Base-by-base conservation (phyloP, 2,113 vertebrate species). In the Misgurnus mizolepis region DNA sequence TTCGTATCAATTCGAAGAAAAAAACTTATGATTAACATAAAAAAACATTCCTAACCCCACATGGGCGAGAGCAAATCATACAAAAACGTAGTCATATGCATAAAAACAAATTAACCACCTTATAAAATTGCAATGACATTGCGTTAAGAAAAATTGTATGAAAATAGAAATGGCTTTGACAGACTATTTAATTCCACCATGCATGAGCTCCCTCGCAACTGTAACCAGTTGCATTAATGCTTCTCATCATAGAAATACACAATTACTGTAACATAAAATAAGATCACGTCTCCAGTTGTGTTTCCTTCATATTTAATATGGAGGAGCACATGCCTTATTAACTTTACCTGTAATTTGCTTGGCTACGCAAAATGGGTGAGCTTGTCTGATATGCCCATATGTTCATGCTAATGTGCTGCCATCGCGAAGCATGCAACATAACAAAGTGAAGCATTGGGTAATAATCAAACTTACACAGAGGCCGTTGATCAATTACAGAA, bases 291-390 rank as follows among this genome's bases (percentile, higher is more conserved):
- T 34, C 27, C 81, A 83, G 78, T 62, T 82, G 67, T 55, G 58
- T 76, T 76, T 76, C 60, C 56, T 55, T n/a, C 64, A 18, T 65
- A 67, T 74, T 39, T 76, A 56, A 76, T 76, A 80, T n/a, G 67
- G 69, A 65, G 80, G 82, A 50, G 68, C 86, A 81, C 61, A 47
- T 81, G 82, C 67, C 83, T 87, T 81, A 90, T 88, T 87, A 85
- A 80, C 88, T 90, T 81, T 91, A 87, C 85, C 61, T 12, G 84
- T 87, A 88, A 89, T 88, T 89, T 82, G 87, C 86, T 84, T 87
- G 85, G 89, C 90, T 87, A 87, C 73, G 85, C 81, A 84, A 53
- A 67, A 43, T 39, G 71, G 9, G 86, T 88, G 82, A 84, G 82
- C 80, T 74, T 80, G 78, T 10, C 65, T 80, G 81, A 83, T n/a